Percentiles rank a stretch among this genome's conserved stretches.
Evolutionary conservation across 2,888 invertebrate genomes (phyloP).

Genomic region (Seira ritae): DNA sequence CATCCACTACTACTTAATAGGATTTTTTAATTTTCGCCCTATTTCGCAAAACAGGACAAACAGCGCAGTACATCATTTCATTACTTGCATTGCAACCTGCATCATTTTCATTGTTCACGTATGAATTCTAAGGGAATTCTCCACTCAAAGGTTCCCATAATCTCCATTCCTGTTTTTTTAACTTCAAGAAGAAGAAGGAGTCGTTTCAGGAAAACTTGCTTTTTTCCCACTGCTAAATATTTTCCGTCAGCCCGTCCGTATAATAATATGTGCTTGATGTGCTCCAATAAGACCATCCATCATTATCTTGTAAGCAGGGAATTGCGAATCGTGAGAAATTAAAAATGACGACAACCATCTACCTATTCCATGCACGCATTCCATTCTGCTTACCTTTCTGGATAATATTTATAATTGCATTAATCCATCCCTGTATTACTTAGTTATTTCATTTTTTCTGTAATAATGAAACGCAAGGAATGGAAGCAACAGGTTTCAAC

Average conservation of each 20-base stretch:
- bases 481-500: too few relatives aligned
- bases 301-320: not conserved
- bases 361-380: too few relatives aligned
- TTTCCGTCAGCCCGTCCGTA: not conserved
- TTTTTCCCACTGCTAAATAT: not conserved
- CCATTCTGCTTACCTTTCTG: too few relatives aligned
- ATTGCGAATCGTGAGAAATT: too few relatives aligned
- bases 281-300: not conserved
- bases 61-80: not conserved
- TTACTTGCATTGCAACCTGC: not conserved
- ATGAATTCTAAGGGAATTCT: too few relatives aligned
- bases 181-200: not conserved
- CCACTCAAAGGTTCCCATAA: not conserved
- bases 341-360: too few relatives aligned
- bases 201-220: not conserved
- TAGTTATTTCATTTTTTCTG: too few relatives aligned
- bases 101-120: not conserved
- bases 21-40: slow-evolving; percentile 24
- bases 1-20: too few relatives aligned
- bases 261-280: too few relatives aligned
- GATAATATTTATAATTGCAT: too few relatives aligned
- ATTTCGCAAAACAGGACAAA: slow-evolving; percentile 42
- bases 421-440: too few relatives aligned
- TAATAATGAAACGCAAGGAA: too few relatives aligned
- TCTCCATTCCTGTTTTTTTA: not conserved